Base-by-base conservation (phyloP, 2,797 vertebrate genomes). In the Gymnoscopelus braueri region DNA sequence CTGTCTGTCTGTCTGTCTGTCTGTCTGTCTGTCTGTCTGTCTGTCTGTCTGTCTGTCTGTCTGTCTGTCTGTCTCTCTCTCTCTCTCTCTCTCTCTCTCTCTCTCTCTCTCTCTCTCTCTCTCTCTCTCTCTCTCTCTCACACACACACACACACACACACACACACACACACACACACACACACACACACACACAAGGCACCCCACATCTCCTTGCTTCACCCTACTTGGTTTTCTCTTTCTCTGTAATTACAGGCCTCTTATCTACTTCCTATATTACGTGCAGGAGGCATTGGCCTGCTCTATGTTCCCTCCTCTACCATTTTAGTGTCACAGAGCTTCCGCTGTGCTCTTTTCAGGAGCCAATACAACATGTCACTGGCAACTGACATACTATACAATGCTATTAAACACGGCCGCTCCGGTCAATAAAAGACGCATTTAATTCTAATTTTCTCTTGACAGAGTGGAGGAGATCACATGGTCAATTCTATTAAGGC, bases 241-340 rank as follows among this genome's bases (percentile, higher is more conserved):
- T 72, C 71, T 79, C 69, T 81, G 79, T 90, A 81, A 88, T 87
- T 84, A 87, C 75, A 83, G 78, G 77, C 80, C 73, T 86, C 83
- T 87, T 79, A 83, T 87, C 82, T 79, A 53, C 84, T 84, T 86
- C 74, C 84, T 78, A 66, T 76, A 80, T 86, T 88, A 67, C 67
- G 52, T 63, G 71, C 39, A 44, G 39, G 62, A 77, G 80, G 75
- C 75, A 53, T 8, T 69, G 77, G 68, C 79, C 72, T 77, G 69
- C 76, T 73, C 76, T 51, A 4, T 67, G 75, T 80, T 85, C 74
- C 76, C 72, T 78, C 76, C 71, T 79, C 76, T 72, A 74, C 82
- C 78, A 81, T 88, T 87, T 86, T 81, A 72, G 72, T 85, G 80
- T 83, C 85, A 83, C 77, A 44, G 44, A 70, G 85, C 78, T 80